Conservation (phyloP, 30 jellyfish, hydroid and myxozoan genomes). For the Hydractinia echinata region DNA sequence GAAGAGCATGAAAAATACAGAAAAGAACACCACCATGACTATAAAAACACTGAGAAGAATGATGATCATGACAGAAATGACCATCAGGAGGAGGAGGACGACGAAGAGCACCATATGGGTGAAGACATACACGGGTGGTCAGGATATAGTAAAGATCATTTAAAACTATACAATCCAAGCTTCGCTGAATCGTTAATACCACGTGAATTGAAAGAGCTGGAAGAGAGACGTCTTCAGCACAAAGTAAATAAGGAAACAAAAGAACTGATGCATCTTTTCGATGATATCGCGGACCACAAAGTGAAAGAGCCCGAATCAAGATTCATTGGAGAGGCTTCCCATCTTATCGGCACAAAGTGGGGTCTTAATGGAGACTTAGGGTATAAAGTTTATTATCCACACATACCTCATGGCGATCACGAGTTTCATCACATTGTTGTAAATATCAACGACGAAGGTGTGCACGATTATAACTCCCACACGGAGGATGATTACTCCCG, state of each 20-base stretch:
- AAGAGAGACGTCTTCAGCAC: constrained; percentile 26
- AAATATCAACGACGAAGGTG: constrained; percentile 35
- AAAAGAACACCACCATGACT: no score
- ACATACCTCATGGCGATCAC: constrained; percentile 11
- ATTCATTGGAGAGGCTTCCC: constrained; percentile 38
- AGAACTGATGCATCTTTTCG: constrained; percentile 26
- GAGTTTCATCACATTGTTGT: constrained; percentile 24
- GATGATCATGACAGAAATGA: not conserved
- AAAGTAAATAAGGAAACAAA: constrained; percentile 32
- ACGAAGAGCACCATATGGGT: constrained; percentile 5
- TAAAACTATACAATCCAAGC: constrained; percentile 8
- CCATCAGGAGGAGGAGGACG: constrained; percentile 8
- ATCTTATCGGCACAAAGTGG: constrained; percentile 37
- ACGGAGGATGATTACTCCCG: not conserved
- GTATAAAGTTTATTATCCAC: constrained; percentile 38
- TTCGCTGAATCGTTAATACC: constrained; percentile 18
- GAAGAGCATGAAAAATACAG: no score
- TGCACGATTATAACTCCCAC: not conserved
- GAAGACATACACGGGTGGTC: constrained; percentile 18
- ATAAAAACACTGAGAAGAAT: not conserved
- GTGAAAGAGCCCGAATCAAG: constrained; percentile 34
- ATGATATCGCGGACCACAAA: constrained; percentile 29
- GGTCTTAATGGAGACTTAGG: constrained; percentile 41
- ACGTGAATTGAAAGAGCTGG: constrained; percentile 3
- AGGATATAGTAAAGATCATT: constrained; percentile 2